These are phyloP conservation scores for Talpa occidentalis DNA, from an alignment of 2,113 vertebrate genomes.

Conservation along the genomic window DNA sequence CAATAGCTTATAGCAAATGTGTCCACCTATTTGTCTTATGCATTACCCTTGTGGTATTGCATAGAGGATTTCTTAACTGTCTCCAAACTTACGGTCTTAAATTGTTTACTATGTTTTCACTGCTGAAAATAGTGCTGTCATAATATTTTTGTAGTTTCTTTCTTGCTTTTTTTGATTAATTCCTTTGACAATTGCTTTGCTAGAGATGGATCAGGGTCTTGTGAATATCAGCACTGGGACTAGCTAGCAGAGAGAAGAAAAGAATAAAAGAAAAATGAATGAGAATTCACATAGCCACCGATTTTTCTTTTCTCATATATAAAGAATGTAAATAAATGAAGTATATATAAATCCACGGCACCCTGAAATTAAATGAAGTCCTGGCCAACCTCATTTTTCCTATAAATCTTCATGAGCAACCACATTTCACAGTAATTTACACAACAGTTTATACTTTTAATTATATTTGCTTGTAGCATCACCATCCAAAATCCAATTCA, in stretches of 20 bases:
- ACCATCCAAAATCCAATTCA: slow-evolving; percentile 23
- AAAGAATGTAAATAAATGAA: background rate
- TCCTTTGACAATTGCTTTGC: slow-evolving; percentile 33
- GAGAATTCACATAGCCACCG: background rate
- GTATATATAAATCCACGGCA: background rate
- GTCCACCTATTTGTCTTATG: background rate
- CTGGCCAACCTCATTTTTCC: background rate
- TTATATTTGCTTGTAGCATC: background rate
- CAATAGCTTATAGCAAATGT: background rate
- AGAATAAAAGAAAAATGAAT: background rate
- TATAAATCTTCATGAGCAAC: background rate
- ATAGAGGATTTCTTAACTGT: slow-evolving; percentile 26
- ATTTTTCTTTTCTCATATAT: slow-evolving; percentile 11
- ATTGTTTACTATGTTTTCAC: background rate
- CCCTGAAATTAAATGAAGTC: background rate
- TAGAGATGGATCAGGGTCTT: background rate
- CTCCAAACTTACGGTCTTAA: slow-evolving; percentile 22
- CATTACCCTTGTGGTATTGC: background rate
- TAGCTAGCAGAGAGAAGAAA: background rate
- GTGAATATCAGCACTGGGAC: background rate
- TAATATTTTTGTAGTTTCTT: slow-evolving; percentile 59
- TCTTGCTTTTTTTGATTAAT: slow-evolving; percentile 59
- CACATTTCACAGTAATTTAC: background rate
- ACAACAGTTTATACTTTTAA: background rate
- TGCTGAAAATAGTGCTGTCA: slow-evolving; percentile 51